Conservation (phyloP, 2,797 vertebrate species). For the Molothrus ater region DNA sequence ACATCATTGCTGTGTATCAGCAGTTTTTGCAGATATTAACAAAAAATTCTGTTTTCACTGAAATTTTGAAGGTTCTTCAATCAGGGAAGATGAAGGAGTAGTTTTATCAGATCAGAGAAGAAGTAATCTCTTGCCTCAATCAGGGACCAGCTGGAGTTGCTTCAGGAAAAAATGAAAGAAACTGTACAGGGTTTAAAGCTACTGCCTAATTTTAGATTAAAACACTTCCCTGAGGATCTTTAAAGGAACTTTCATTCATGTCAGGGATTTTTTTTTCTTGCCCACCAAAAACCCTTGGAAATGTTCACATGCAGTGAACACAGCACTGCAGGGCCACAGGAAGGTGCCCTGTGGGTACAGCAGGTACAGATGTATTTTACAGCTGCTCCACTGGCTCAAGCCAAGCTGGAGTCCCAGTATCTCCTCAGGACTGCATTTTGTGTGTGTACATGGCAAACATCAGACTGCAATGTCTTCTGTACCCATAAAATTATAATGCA, state of each 20-base stretch:
- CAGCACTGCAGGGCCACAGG: not conserved
- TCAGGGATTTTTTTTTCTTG: not conserved
- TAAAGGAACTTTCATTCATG: not conserved
- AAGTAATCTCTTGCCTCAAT: not conserved
- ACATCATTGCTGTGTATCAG: not conserved
- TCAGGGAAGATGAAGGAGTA: not conserved
- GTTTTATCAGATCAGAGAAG: not conserved
- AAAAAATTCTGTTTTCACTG: not conserved
- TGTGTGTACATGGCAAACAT: not conserved
- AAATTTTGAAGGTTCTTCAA: not conserved
- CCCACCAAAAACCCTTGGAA: not conserved
- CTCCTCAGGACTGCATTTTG: not conserved
- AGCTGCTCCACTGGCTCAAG: not conserved
- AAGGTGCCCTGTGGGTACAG: not conserved
- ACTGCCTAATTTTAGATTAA: not conserved
- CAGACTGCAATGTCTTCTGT: not conserved
- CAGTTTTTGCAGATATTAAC: not conserved
- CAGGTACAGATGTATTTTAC: not conserved
- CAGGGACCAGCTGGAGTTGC: not conserved
- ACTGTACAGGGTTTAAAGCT: not conserved
- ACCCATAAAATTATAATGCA: not conserved
- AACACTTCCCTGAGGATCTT: not conserved
- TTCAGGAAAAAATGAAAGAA: not conserved
- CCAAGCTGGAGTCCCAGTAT: not conserved
- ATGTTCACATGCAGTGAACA: not conserved